phyloP scores from a whole-genome alignment of 2,113 vertebrate genomes.

The Tursiops truncatus region DNA sequence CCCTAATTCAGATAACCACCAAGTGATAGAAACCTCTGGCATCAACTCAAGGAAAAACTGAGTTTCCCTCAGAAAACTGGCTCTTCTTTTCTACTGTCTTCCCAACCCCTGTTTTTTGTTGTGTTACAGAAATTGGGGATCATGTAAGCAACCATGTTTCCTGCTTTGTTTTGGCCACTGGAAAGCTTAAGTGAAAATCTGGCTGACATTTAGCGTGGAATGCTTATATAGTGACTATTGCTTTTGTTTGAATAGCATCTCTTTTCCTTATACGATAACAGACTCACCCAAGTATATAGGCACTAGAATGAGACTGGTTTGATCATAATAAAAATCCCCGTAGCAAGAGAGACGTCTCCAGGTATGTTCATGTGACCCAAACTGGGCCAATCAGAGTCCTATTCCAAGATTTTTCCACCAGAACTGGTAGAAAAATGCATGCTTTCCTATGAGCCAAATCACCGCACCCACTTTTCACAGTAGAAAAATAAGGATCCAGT shows the following conservation, averaged over 20 bases:
- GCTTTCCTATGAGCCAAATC: background rate
- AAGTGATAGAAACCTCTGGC: background rate
- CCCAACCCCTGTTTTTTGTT: background rate
- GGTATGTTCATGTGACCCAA: background rate
- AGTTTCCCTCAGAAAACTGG: background rate
- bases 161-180: background rate
- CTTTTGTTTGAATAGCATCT: background rate
- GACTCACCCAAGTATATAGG: background rate
- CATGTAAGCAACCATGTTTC: background rate
- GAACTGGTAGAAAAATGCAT: background rate
- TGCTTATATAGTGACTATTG: background rate
- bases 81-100: background rate
- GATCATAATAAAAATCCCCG: background rate
- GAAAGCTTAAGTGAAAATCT: background rate
- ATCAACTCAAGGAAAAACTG: background rate
- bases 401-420: background rate
- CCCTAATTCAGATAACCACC: background rate
- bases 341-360: background rate
- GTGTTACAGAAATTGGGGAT: background rate
- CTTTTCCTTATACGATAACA: background rate
- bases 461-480: fast-evolving
- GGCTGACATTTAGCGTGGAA: background rate
- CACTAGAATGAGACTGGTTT: background rate
- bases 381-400: background rate
- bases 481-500: background rate